These are phyloP conservation scores for Junco hyemalis DNA, from an alignment of 2,113 vertebrate genomes.

Conservation along the genomic window DNA sequence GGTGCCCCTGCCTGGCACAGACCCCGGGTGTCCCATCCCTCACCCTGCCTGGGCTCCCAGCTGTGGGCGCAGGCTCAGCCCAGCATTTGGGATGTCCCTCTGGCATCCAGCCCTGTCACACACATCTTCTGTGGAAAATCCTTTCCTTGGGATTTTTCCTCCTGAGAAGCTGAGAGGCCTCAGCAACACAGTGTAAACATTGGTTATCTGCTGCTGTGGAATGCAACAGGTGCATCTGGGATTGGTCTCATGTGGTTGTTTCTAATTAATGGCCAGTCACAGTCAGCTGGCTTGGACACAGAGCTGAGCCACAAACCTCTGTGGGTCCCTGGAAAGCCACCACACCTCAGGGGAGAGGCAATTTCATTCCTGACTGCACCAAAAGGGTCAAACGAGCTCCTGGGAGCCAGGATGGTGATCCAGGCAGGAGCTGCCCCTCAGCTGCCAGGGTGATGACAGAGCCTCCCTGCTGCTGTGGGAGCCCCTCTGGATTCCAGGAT, in stretches of 20 bases:
- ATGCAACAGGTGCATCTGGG: no score
- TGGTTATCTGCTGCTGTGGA: no score
- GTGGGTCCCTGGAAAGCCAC: not conserved
- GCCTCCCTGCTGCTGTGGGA: rapidly evolving
- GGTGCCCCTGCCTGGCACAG: no score
- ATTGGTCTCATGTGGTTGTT: no score
- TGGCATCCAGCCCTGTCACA: not conserved
- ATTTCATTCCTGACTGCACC: not conserved
- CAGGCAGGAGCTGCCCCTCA: not conserved
- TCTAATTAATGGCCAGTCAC: no score
- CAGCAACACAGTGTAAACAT: no score
- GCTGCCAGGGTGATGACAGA: not conserved
- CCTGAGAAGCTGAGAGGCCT: no score
- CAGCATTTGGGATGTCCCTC: rapidly evolving
- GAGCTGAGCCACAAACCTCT: no score
- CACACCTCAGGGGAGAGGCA: not conserved
- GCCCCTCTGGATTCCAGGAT: rapidly evolving
- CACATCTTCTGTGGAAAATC: no score
- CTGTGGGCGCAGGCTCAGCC: not conserved
- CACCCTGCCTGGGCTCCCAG: not conserved
- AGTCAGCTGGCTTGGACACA: no score
- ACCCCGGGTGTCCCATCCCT: rapidly evolving
- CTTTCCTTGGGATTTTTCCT: no score
- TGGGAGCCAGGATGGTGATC: not conserved
- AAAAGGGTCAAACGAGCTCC: not conserved